phyloP scores from a whole-genome alignment of 2,797 vertebrate genomes.

The Silurus lanzhouensis region DNA sequence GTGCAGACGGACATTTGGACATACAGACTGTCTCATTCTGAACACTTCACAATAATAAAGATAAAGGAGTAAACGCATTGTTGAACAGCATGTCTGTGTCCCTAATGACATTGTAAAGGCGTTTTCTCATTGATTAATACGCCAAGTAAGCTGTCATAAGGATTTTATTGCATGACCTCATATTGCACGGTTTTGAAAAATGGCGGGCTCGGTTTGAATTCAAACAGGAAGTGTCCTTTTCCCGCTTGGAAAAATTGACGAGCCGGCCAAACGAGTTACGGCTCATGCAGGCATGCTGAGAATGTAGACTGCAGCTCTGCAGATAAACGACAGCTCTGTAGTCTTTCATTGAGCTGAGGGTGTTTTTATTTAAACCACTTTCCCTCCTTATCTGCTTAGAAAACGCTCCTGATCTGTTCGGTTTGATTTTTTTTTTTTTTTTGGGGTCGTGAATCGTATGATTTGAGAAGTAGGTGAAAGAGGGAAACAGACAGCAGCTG shows the following conservation, averaged over 20 bases:
- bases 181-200: neutral
- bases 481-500: constrained; percentile 18
- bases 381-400: neutral
- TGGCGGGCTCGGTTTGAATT: constrained; percentile 46
- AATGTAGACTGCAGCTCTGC: constrained; percentile 30
- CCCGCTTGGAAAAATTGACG: constrained; percentile 42
- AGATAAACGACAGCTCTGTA: constrained; percentile 32
- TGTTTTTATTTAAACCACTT: neutral
- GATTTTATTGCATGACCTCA: neutral
- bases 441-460: neutral
- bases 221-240: constrained; percentile 24
- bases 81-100: no score
- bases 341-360: neutral
- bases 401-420: neutral
- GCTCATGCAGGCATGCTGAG: constrained; percentile 40
- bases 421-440: neutral
- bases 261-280: constrained; percentile 23
- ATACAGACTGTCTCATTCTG: neutral
- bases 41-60: neutral
- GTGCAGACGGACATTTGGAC: neutral
- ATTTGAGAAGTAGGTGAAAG: neutral
- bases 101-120: neutral
- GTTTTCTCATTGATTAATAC: neutral
- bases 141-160: neutral
- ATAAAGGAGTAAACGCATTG: no score